Base-by-base conservation (phyloP, 1,140 invertebrate genomes). In the Dufourea novaeangliae region DNA sequence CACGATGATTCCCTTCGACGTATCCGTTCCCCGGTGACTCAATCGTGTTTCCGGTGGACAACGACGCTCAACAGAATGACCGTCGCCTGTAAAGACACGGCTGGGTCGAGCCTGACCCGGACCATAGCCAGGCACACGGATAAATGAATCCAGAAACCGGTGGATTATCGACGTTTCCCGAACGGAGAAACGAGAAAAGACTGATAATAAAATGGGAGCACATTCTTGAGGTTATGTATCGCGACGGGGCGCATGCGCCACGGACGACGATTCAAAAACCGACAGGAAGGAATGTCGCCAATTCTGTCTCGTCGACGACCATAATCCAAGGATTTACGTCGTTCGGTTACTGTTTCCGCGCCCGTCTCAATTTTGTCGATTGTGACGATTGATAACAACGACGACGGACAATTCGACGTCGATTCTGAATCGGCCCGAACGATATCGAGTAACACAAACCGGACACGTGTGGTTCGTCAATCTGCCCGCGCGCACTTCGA, bases 191-290 rank as follows among this genome's bases (percentile, higher is more conserved):
- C 12, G 39, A 62, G 10, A 54, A 66, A 73, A 74, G 61, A 66
- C 71, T 67, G 71, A 74, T 1, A 5, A 73, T 12, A 10, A 34
- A n/a, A n/a, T n/a, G n/a, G n/a, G n/a, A 41, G 29, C 4, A 71
- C 27, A 41, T 57, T n/a, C 32, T 32, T 25, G 7, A 39, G 46
- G 29, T 59, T 61, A n/a, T n/a, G 29, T 5, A 64, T 54, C 71
- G 3, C n/a, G n/a, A 59, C 1, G 2, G 17, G 12, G 3, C 29
- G 37, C 37, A n/a, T 7, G 2, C 62, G 6, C 62, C 20, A 27
- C 44, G 12, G 27, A 32, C 0, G 32, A 32, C 17, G 25, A 29
- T 70, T 29, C 25, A 10, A 57, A 57, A 34, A n/a, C n/a, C 22
- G n/a, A 32, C 22, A 4, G 10, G n/a, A 34, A 27, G 20, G n/a